Evolutionary conservation across 2,113 vertebrate genomes (phyloP).

Genomic region (Mirounga angustirostris): DNA sequence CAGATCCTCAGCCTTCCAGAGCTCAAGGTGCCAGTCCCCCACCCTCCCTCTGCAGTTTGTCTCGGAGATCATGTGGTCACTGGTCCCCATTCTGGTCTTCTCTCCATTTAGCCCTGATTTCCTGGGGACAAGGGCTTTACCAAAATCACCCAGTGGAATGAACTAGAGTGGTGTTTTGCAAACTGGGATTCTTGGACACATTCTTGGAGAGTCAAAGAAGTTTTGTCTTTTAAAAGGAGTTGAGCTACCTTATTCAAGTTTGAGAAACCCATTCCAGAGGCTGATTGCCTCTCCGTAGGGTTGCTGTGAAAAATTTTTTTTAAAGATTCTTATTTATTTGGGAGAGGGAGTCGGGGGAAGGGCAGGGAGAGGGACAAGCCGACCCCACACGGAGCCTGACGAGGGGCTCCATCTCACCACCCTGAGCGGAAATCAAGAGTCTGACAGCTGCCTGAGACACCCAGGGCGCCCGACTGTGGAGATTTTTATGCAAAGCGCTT

Average conservation of each 20-base stretch:
- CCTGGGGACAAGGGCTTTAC: background rate
- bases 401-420: background rate
- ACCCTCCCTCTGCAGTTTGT: background rate
- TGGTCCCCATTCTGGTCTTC: background rate
- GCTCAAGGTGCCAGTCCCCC: slow-evolving; percentile 91
- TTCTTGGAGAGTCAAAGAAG: background rate
- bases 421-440: background rate
- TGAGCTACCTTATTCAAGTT: background rate
- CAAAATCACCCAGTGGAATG: background rate
- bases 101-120: background rate
- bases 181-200: background rate
- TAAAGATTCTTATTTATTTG: no score
- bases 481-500: background rate
- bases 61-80: background rate
- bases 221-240: background rate
- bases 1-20: slow-evolving; percentile 92
- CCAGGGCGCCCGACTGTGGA: background rate
- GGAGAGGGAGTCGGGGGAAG: background rate
- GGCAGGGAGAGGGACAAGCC: background rate
- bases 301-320: background rate
- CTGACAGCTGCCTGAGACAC: background rate
- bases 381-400: background rate
- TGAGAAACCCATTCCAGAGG: background rate
- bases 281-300: background rate
- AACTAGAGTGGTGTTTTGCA: background rate